Base-by-base conservation (phyloP, 2,888 invertebrate genomes). In the Galerucella calmariensis region DNA sequence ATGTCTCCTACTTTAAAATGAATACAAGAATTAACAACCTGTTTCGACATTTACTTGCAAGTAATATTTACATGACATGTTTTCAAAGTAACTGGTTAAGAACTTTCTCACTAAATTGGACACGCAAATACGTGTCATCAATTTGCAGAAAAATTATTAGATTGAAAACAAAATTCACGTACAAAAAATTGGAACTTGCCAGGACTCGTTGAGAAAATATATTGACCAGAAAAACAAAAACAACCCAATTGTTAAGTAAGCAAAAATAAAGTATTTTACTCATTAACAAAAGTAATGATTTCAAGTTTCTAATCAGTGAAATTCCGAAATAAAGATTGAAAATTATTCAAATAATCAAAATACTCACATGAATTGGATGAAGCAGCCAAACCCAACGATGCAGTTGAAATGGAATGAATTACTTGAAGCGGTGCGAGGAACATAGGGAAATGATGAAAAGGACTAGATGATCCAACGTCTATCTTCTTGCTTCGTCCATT, bases 301-400 rank as follows among this genome's bases (percentile, higher is more conserved):
- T 1, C 8, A n/a, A 6, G 14, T 51, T 48, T 48, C 48, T 3
- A 12, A 12, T 51, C 2, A 51, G 6, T 41, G 6, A 8, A 41
- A 9, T 41, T 35, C 35, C 35, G 8, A 41, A 41, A 35, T 6
- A 41, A 41, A 41, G 35, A 6, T 41, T 8, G 6, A 41, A 41
- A 41, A 6, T 56, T 9, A 16, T 10, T 5, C 20, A 51, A 51
- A 51, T 10, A 2, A 20, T 20, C 0, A 16, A 20, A 20, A 10
- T 20, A 56, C 56, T 56, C 20, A 56, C 56, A 56, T 56, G 56
- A 3, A 56, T 16, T 16, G 11, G 20, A 56, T 20, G 56, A 56
- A 16, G 56, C 56, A 16, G 56, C 56, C 56, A 56, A 53, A 10
- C 20, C 56, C 48, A 56, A 10, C 56, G 56, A 35, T 68, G n/a